Evolutionary conservation across 2,888 invertebrate genomes (phyloP), one percentile per base, ranked within the genome.

Genomic region (Diarsia dahlii): DNA sequence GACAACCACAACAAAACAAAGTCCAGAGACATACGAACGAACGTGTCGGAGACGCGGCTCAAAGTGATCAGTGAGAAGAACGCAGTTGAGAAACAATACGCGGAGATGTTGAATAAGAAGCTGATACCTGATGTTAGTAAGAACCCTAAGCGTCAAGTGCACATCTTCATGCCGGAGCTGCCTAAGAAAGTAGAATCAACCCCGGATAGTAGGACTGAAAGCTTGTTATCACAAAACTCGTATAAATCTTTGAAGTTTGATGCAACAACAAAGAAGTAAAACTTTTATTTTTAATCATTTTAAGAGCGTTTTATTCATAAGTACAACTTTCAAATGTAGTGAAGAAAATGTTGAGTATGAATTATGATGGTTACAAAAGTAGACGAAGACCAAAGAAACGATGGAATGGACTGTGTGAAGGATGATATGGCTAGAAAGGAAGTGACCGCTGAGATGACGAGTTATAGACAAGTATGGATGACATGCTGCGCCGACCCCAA

Each of bases 121-220:
- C 77, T 96, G 63, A 94, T 96, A 79, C 96, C 96, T 0, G 94
- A 96, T 78, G 89, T 95, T 5, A 91, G 89, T 52, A 95, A 94
- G 76, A 95, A 94, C 71, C 89, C 94, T 12, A 97, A 97, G 88
- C 97, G 97, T 83, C 98, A 98, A 90, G 95, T 98, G 52, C 98
- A 98, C 90, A 98, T 98, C 80, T 98, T 98, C 89, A 97, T 98
- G 97, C 98, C 98, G 0, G 96, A 96, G 66, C 95, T 97, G 90
- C 93, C 97, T 82, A 97, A 97, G 72, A 97, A 97, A 88, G 96
- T 96, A 75, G 90, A 89, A 75, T 94, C 94, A 0, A 93, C 85
- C 34, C 75, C 87, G 0, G 90, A 93, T 0, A 95, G 94, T 78
- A 89, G 92, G 77, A 87, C 93, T 1, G 95, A 94, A 78, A 96